Conservation (phyloP, 2,797 vertebrate genomes). For the Phaenicophaeus curvirostris region DNA sequence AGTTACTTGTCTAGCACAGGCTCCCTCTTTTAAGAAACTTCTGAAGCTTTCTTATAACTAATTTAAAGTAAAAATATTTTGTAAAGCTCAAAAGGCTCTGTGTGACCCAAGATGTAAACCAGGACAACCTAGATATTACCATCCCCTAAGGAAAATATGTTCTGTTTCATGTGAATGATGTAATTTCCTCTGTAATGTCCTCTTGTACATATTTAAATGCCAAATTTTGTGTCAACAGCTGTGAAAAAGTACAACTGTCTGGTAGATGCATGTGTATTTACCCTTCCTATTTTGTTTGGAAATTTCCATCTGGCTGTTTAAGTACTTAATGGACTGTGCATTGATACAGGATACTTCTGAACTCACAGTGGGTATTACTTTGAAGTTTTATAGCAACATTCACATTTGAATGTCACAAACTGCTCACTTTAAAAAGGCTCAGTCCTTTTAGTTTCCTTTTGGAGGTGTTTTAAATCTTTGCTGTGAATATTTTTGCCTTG, state of each 20-base stretch:
- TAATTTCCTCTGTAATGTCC: constrained; percentile 3
- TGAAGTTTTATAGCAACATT: background rate
- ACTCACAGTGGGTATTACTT: background rate
- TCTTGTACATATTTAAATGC: background rate
- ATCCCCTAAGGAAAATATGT: background rate
- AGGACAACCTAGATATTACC: constrained; percentile 4
- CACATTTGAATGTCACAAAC: background rate
- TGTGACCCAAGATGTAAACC: background rate
- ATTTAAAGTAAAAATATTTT: constrained; percentile 32
- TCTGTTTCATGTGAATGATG: constrained; percentile 24
- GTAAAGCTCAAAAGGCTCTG: background rate
- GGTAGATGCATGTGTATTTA: background rate
- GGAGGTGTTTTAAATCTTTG: background rate
- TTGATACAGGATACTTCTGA: background rate
- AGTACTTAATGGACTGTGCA: background rate
- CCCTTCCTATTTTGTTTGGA: constrained; percentile 29
- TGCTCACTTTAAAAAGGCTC: background rate
- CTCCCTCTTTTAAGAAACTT: constrained; percentile 7
- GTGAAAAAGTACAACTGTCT: constrained; percentile 46
- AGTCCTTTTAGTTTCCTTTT: background rate
- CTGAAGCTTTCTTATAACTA: background rate
- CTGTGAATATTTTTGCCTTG: background rate
- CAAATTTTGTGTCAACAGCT: constrained; percentile 33
- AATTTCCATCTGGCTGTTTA: constrained; percentile 29
- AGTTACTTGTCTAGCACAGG: constrained; percentile 39